phyloP scores from a whole-genome alignment of 2,113 vertebrate species.

The Petroica traversi region DNA sequence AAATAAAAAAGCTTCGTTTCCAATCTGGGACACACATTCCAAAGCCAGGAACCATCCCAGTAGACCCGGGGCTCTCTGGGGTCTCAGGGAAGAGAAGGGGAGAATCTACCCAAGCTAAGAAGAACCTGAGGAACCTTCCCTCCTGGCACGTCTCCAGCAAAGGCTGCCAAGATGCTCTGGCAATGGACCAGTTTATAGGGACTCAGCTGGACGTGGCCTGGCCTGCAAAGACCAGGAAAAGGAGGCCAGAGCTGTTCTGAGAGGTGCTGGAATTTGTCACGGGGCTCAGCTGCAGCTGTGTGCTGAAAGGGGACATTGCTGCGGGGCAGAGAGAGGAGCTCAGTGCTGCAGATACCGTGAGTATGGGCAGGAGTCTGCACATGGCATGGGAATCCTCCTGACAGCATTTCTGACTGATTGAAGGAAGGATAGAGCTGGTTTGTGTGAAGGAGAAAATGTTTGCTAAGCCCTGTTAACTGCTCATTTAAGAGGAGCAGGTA shows the following conservation, averaged over 20 bases:
- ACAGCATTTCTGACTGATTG: not conserved
- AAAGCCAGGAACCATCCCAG: not conserved
- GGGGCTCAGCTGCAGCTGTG: not conserved
- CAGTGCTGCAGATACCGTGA: accelerated
- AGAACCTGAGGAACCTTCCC: not conserved
- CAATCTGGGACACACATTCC: not conserved
- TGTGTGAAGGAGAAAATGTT: not conserved
- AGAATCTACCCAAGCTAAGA: not conserved
- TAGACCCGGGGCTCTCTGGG: not conserved
- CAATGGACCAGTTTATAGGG: not conserved
- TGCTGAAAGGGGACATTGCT: not conserved
- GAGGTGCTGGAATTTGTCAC: not conserved
- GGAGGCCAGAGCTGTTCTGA: not conserved
- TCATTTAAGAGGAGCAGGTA: not conserved
- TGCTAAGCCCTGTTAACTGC: not conserved
- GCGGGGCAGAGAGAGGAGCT: not conserved
- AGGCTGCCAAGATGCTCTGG: conserved; percentile 5
- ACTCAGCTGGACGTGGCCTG: conserved; percentile 13
- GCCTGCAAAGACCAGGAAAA: not conserved
- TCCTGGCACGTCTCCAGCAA: not conserved
- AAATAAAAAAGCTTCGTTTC: not conserved
- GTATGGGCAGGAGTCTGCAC: not conserved
- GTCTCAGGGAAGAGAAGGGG: not conserved
- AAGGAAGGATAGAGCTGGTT: not conserved
- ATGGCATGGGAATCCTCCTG: not conserved